Evolutionary conservation across 2,888 invertebrate species (phyloP), one percentile per base, ranked within the genome.

Genomic region (Archips xylosteana): DNA sequence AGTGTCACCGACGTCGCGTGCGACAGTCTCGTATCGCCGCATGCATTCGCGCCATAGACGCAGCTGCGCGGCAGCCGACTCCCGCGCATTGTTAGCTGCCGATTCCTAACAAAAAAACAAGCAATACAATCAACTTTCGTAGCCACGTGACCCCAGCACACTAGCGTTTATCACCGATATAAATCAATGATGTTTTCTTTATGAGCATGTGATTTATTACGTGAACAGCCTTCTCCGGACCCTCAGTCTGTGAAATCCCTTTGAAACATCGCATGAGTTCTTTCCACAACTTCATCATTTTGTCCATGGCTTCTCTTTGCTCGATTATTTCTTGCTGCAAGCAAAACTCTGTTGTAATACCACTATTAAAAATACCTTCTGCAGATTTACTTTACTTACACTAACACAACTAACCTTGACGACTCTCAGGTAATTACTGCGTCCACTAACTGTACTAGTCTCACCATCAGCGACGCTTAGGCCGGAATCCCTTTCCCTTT

Each of bases 241-340:
- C 84, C 71, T 86, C 89, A 2, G 83, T 80, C 75, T 89, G 88
- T 12, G 92, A 88, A 62, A 91, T 82, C 2, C 90, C 89, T 77
- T 94, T 94, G 77, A 94, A 94, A 75, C 94, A 93, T 8, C 92
- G 85, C 94, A 94, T 94, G 75, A 94, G 79, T 64, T 94, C 94
- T 70, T 94, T 94, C 94, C 94, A 94, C 23, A 94, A 80, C 70
- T 92, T 91, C 94, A 94, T 94, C 94, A 94, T 94, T 79, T 93
- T 94, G 76, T 94, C 94, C 94, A 94, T 94, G 0, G 94, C 90
- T 68, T 93, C 94, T 6, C 94, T 85, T 78, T 94, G 94, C 74
- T 94, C 94, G 0, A 89, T 83, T 71, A 94, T 92, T 79, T 94
- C 94, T 90, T 92, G 92, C 94, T 94, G 80, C 1, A 82, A 81